Conservation (phyloP, 1,140 invertebrate genomes). For the Heliconius hewitsoni region DNA sequence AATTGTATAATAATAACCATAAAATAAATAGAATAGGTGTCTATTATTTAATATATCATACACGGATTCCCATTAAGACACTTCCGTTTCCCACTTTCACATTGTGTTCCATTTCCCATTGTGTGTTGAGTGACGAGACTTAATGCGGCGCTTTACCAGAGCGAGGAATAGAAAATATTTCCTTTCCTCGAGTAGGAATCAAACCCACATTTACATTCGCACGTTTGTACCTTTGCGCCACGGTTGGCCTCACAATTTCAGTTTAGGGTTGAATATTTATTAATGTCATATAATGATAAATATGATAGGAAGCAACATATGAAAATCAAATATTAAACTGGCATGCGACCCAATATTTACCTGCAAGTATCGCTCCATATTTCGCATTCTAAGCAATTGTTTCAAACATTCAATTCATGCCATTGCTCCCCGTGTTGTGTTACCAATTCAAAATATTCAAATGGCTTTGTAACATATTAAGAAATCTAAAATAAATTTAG, state of each 20-base stretch:
- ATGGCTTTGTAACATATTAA: not conserved
- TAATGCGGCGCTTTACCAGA: no score
- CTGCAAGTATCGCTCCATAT: conserved; percentile 17
- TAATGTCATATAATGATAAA: not conserved
- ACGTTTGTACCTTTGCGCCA: no score
- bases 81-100: no score
- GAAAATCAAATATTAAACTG: not conserved
- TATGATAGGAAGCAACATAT: not conserved
- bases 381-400: conserved; percentile 17
- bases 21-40: no score
- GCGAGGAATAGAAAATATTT: not conserved
- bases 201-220: no score
- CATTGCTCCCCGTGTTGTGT: not conserved
- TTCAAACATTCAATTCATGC: not conserved
- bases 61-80: no score
- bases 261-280: not conserved
- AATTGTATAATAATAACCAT: not conserved
- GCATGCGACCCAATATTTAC: conserved; percentile 20
- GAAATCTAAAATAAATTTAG: no score
- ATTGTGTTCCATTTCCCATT: no score
- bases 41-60: no score
- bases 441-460: not conserved
- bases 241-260: not conserved
- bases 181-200: no score
- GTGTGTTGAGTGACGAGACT: no score